Conservation (phyloP, 2,888 invertebrate genomes). For the Ichneumoninae sp. region DNA sequence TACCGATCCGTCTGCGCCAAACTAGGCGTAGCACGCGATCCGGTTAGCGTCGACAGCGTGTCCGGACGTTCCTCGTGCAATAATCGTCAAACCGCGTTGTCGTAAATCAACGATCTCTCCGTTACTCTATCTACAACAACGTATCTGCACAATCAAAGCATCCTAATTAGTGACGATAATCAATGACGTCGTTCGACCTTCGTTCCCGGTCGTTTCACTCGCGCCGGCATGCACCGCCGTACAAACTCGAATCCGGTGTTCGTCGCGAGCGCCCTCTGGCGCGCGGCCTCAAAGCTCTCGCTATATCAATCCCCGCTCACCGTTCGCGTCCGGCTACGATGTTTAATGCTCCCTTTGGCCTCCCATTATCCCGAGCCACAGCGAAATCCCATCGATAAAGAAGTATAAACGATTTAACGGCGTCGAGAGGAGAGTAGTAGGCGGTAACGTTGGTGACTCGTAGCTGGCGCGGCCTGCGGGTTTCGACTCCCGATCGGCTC, state of each 20-base stretch:
- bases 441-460: conserved; percentile 5
- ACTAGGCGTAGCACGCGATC: conserved; percentile 30
- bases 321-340: not conserved
- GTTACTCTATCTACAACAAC: not conserved
- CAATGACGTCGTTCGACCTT: conserved; percentile 37
- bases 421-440: conserved; percentile 27
- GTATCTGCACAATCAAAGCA: conserved; percentile 20
- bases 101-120: not conserved
- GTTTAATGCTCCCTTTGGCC: conserved; percentile 52
- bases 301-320: not conserved
- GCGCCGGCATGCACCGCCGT: conserved; percentile 34
- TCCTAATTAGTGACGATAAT: conserved; percentile 38
- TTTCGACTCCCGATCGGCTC: conserved; percentile 47
- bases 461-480: conserved; percentile 54
- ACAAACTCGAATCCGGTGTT: conserved; percentile 24
- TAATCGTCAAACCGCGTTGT: conserved; percentile 19
- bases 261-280: not conserved
- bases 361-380: conserved; percentile 43
- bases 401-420: conserved; percentile 55
- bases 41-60: not conserved
- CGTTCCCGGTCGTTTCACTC: conserved; percentile 6
- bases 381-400: conserved; percentile 59
- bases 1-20: conserved; percentile 33
- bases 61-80: not conserved
- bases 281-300: not conserved